Conservation (phyloP, 1,140 invertebrate species). For the Drosophila biarmipes region DNA sequence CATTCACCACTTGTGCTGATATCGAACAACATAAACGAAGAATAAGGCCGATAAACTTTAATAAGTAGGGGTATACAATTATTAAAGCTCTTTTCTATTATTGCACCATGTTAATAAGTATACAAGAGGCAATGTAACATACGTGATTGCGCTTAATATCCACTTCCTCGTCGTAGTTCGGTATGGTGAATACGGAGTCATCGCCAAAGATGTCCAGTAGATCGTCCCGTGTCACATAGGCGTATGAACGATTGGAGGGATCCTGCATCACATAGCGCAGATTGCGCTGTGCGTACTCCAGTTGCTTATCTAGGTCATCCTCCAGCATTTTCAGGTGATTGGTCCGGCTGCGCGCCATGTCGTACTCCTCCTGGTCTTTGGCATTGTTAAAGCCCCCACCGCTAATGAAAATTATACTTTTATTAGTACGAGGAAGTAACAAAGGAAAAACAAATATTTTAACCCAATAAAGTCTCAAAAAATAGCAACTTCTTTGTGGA, state of each 20-base stretch:
- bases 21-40: background rate
- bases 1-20: background rate
- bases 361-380: constrained; percentile 63
- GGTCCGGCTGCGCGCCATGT: constrained; percentile 52
- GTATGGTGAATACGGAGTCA: constrained; percentile 76
- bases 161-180: constrained; percentile 76
- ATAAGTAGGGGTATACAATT: background rate
- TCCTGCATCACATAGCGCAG: constrained; percentile 75
- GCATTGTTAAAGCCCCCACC: constrained; percentile 70
- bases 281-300: constrained; percentile 77
- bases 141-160: constrained; percentile 59
- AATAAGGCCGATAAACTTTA: background rate
- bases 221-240: constrained; percentile 82
- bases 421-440: no score
- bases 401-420: constrained; percentile 16
- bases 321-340: constrained; percentile 65
- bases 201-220: constrained; percentile 70
- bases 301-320: constrained; percentile 68
- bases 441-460: no score
- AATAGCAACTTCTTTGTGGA: no score
- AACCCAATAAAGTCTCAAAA: no score
- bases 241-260: constrained; percentile 73
- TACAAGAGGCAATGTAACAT: background rate
- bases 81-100: no score
- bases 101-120: background rate